Conservation (phyloP, 2,797 vertebrate genomes). For the Lepilemur ruficaudatus region DNA sequence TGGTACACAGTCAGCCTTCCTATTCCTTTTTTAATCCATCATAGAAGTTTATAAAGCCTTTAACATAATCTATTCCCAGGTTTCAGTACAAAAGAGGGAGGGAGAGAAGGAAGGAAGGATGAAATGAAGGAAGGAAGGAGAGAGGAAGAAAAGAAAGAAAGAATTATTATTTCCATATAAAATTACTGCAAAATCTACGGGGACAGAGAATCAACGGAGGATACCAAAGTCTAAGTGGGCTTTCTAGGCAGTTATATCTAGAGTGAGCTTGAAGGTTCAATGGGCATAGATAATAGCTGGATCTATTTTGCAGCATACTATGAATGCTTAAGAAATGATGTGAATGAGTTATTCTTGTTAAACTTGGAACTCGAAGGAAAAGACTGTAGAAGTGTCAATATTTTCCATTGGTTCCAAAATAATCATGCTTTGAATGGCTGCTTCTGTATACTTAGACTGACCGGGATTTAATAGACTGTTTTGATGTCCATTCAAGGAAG, state of each 20-base stretch:
- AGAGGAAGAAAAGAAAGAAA: too few relatives aligned
- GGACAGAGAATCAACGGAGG: not conserved
- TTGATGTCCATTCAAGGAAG: not conserved
- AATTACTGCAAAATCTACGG: not conserved
- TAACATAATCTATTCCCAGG: not conserved
- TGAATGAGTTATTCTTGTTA: not conserved
- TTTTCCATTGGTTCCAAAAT: not conserved
- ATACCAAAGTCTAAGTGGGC: not conserved
- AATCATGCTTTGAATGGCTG: not conserved
- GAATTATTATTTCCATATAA: not conserved
- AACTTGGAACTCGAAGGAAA: not conserved
- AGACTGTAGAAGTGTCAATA: not conserved
- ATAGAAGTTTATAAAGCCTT: not conserved
- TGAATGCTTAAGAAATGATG: not conserved
- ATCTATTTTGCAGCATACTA: not conserved
- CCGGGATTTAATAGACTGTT: not conserved
- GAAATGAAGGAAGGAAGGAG: accelerated
- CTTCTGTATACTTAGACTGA: not conserved
- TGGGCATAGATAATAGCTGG: not conserved
- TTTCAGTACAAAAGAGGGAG: not conserved
- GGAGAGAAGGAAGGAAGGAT: too few relatives aligned
- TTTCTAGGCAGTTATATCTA: not conserved
- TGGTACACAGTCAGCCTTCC: not conserved
- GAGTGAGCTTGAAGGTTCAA: not conserved
- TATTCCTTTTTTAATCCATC: not conserved